Base-by-base conservation (phyloP, 2,113 vertebrate genomes). In the Phrynosoma blainvillii region DNA sequence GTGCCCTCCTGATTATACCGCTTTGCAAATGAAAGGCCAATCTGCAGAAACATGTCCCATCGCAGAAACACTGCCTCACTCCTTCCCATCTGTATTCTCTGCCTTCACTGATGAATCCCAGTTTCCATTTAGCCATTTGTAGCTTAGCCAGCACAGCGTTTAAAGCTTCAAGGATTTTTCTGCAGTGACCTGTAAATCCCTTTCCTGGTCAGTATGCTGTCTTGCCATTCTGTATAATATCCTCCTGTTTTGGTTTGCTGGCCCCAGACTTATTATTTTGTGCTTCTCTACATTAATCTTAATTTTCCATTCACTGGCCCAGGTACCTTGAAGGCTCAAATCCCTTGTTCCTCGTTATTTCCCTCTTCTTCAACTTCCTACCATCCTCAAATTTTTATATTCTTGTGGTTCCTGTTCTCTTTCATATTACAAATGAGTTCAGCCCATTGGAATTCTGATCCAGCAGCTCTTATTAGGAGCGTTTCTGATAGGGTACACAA, bases 301-400 rank as follows among this genome's bases (percentile, higher is more conserved):
- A 90, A 93, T 96, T 95, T 95, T 95, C 91, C 92, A 94, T 95
- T 93, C 89, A 90, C 93, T 92, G 80, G 91, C 71, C 88, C 84
- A 91, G 91, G 89, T 89, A 94, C 84, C 84, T 89, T 68, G 89
- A 87, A 90, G 79, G 81, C 93, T 94, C 92, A 95, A 96, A 94
- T 96, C 95, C 95, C 94, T 92, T 86, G 93, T 92, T 94, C 90
- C 94, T 96, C 82, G 90, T 95, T 95, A 95, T 92, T 95, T 95
- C 91, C 85, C 93, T 91, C 91, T 92, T 92, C 84, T 93, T 85
- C 93, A 92, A 87, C 94, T 95, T 91, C 83, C 84, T 90, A 79
- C 86, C 88, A 74, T 92, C 30, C 21, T 32, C 91, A 92, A 88
- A 93, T 87, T 91, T 83, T 84, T 80, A 68, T 13, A 93, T 90